Base-by-base conservation (phyloP, 2,113 vertebrate genomes). In the Python bivittatus region DNA sequence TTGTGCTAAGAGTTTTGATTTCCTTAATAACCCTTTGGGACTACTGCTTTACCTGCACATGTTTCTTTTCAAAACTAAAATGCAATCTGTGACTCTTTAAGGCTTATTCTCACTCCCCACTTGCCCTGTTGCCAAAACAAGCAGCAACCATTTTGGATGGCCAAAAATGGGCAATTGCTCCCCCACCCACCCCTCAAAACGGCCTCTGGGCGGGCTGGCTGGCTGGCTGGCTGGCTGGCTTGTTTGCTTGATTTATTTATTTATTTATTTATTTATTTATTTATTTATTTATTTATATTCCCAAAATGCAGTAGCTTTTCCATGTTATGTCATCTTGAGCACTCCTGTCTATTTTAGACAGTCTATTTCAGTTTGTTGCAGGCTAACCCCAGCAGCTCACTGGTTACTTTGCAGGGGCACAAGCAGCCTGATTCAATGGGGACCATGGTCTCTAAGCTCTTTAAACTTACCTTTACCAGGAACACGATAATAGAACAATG, bases 51-150 rank as follows among this genome's bases (percentile, higher is more conserved):
- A 72, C 44, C 23, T 13, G 27, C 25, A 11, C 17, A 89, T 2
- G n/a, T 84, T 90, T 86, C 68, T 91, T 88, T 88, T 60, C 85
- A 88, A 85, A 84, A 84, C 22, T 33, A 58, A 56, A 88, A 20
- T 86, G 29, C 42, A 84, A 17, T 79, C 12, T 33, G 33, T 1
- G 90, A 72, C 48, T 92, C 53, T 93, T 12, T 79, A 0, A 42
- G 7, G 72, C 17, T 42, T 79, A 38, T 22, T 79, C n/a, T 79
- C 33, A 42, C 72, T 22, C 33, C 7, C 33, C 33, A 3, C 17
- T 79, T 79, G 48, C 38, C 17, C 72, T 7, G 1, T 79, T 17
- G 42, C 17, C 72, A 79, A 79, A 42, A 79, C 33, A 42, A 79
- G 8, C 2, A 17, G 33, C 72, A 79, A 20, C 72, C 72, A 79